phyloP scores from a whole-genome alignment of 2,888 invertebrate species.

The Phyllotreta striolata region DNA sequence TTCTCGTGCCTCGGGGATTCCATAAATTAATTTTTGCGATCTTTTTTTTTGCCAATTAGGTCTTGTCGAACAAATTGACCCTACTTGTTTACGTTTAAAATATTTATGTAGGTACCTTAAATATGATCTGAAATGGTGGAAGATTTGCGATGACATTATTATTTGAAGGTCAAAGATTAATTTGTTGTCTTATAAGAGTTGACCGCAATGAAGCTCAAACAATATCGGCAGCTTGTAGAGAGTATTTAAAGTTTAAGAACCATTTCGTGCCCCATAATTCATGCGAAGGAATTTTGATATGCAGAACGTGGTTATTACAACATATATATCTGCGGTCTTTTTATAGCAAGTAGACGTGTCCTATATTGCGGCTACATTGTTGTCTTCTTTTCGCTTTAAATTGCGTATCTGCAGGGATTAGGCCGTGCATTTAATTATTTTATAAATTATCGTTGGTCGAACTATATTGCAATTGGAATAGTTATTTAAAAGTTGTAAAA shows the following conservation, averaged over 20 bases:
- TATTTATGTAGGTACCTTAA: not conserved
- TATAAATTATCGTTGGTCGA: constrained; percentile 4
- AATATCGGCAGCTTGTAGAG: constrained; percentile 26
- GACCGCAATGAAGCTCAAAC: constrained; percentile 24
- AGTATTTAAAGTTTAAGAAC: constrained; percentile 28
- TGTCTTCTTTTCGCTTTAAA: constrained; percentile 21
- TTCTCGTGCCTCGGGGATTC: not conserved
- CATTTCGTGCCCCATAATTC: constrained; percentile 32
- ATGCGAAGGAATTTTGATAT: constrained; percentile 30
- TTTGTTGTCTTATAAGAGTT: constrained; percentile 20
- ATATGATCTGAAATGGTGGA: not conserved
- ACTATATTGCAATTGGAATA: not conserved
- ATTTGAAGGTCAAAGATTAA: constrained; percentile 6
- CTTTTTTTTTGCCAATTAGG: constrained; percentile 5
- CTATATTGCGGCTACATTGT: constrained; percentile 27
- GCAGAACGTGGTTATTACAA: constrained; percentile 27
- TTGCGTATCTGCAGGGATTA: constrained; percentile 12
- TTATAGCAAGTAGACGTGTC: constrained; percentile 23
- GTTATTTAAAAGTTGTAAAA: constrained; percentile 12
- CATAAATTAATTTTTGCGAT: constrained; percentile 5
- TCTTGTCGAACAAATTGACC: not conserved
- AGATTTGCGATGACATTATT: not conserved
- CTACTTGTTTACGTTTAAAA: not conserved
- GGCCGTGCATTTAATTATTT: constrained; percentile 17
- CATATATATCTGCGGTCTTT: constrained; percentile 26